phyloP scores from a whole-genome alignment of 2,113 vertebrate species.

The Talpa occidentalis region DNA sequence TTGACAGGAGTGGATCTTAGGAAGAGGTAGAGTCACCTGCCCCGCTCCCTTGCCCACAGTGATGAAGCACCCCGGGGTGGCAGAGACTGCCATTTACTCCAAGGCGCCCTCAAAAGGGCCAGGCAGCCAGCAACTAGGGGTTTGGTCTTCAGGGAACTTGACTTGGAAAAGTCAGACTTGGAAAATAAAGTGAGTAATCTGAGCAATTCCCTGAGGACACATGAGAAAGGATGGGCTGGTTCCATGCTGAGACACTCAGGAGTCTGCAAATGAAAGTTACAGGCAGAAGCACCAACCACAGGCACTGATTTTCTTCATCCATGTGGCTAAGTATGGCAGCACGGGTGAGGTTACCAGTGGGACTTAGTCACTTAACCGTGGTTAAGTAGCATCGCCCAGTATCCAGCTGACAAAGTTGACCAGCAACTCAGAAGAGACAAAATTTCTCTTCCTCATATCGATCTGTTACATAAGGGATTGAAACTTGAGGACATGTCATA shows the following conservation, averaged over 20 bases:
- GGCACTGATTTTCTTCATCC: background rate
- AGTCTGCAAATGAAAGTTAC: background rate
- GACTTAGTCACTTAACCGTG: background rate
- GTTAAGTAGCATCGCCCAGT: background rate
- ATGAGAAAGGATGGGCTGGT: rapidly evolving
- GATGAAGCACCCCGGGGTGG: background rate
- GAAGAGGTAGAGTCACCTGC: background rate
- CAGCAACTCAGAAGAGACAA: background rate
- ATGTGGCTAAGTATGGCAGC: too few relatives aligned
- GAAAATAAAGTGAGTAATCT: background rate
- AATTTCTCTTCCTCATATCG: background rate
- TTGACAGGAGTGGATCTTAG: background rate
- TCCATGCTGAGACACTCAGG: background rate
- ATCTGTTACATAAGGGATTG: background rate
- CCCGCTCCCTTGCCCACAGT: rapidly evolving
- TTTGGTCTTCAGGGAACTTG: background rate
- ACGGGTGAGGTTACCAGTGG: rapidly evolving
- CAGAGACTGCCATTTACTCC: background rate
- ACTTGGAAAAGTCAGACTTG: background rate
- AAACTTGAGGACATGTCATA: background rate
- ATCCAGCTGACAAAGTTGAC: background rate
- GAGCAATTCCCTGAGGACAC: background rate
- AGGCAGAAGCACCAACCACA: rapidly evolving
- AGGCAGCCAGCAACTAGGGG: too few relatives aligned
- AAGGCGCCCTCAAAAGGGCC: background rate